Percentiles rank a stretch among this genome's conserved stretches.
Conservation (phyloP, 2,113 vertebrate genomes). For the Paradoxurus hermaphroditus region DNA sequence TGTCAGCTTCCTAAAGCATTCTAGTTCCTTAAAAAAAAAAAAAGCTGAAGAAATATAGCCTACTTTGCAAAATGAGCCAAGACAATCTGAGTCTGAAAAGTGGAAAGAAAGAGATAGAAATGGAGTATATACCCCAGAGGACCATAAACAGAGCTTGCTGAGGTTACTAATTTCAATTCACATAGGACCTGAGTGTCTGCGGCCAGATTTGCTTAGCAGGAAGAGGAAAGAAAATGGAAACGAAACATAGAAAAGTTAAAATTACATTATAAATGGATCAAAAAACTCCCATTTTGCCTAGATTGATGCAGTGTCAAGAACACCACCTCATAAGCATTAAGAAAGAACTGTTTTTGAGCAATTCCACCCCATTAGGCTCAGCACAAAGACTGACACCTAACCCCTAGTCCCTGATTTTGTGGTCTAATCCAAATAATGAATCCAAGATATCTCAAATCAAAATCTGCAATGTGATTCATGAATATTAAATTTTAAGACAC, state of each 20-base stretch:
- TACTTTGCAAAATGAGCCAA: background rate
- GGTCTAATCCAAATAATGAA: conserved; percentile 7
- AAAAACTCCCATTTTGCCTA: background rate
- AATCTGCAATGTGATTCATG: background rate
- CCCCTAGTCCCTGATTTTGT: background rate
- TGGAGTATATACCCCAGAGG: background rate
- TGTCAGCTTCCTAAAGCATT: background rate
- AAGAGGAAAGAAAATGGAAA: background rate
- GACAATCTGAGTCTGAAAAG: conserved; percentile 41
- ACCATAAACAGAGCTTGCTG: background rate
- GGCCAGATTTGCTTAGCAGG: background rate
- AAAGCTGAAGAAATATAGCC: background rate
- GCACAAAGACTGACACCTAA: background rate
- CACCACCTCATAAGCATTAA: background rate
- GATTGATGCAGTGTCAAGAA: background rate
- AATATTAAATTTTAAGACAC: background rate
- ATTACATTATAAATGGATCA: background rate
- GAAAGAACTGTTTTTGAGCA: background rate
- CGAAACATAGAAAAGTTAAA: background rate
- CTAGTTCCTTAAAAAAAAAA: background rate
- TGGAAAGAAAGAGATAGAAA: background rate
- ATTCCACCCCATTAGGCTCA: background rate
- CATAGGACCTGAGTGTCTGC: background rate
- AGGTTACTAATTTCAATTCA: background rate
- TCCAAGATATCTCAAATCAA: background rate